Base-by-base conservation (phyloP, 1,140 invertebrate species). In the Amyelois transitella region DNA sequence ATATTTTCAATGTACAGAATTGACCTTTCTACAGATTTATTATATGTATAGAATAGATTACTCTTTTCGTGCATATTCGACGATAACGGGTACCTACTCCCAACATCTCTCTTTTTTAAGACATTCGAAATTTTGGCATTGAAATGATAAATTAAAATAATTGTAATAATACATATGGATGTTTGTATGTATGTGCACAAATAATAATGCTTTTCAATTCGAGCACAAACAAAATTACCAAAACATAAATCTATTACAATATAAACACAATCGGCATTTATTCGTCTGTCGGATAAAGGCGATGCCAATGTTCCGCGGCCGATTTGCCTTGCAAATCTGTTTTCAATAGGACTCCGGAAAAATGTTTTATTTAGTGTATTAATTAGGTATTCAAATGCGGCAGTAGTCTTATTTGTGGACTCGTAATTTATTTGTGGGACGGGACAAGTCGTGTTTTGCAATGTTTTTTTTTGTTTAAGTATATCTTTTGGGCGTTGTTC, bases 321-420 rank as follows among this genome's bases (percentile, higher is more conserved):
- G 53, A 61, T 60, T 61, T 60, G 59, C 47, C 51, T 61, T 62
- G 56, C 47, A 59, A 59, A 61, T 59, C 45, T 38, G 14, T 53
- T 64, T 64, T 55, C 55, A 38, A 64, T 64, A 43, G 52, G 51
- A 54, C 20, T 6, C 45, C 19, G 45, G 18, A 48, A 20, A 48
- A 48, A 48, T 45, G 43, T 20, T 48, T 48, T 38, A 38, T 38
- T 38, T 38, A 38, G 32, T 38, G n/a, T 38, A 38, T 14, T 38
- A 38, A 38, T 38, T 38, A 38, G 32, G 12, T 14, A 38, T 38
- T 38, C 32, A n/a, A 38, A 38, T 38, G 32, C 17, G 8, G 5
- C 32, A 5, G 5, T 38, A 2, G 32, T 38, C 32, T n/a, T 38
- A 38, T 38, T 38, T 38, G 32, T 38, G 17, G 32, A 38, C n/a